A percentile compares a stretch with the other conserved stretches of the same genome.
Conservation (phyloP, 2,113 vertebrate species). For the Piprites chloris region DNA sequence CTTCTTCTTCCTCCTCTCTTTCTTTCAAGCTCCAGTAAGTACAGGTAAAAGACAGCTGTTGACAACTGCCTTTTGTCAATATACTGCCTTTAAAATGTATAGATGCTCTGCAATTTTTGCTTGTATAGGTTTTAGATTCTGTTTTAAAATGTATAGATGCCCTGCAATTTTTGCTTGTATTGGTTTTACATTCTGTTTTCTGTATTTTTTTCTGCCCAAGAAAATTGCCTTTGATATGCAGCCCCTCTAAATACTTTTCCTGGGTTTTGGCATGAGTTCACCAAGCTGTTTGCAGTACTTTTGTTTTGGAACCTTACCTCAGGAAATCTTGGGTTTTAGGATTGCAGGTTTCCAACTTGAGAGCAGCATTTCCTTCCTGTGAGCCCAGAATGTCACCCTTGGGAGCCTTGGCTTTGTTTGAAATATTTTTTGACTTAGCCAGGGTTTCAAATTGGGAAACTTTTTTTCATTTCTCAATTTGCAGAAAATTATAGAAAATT, state of each 20-base stretch:
- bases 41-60: background rate
- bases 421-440: background rate
- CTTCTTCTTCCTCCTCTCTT: background rate
- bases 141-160: background rate
- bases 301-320: background rate
- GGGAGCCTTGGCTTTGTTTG: background rate
- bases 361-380: background rate
- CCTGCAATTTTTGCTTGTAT: background rate
- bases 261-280: background rate
- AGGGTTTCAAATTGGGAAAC: background rate
- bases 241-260: accelerated
- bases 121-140: background rate
- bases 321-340: background rate
- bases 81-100: background rate
- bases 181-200: background rate
- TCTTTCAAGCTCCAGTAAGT: background rate
- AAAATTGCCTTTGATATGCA: background rate
- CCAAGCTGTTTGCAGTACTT: background rate
- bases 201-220: background rate
- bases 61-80: background rate
- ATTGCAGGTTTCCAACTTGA: background rate
- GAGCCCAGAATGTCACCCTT: background rate
- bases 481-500: too few species aligned
- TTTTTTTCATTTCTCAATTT: background rate
- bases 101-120: background rate